Base-by-base conservation (phyloP, 2,888 invertebrate species). In the Falcaria lacertinaria region DNA sequence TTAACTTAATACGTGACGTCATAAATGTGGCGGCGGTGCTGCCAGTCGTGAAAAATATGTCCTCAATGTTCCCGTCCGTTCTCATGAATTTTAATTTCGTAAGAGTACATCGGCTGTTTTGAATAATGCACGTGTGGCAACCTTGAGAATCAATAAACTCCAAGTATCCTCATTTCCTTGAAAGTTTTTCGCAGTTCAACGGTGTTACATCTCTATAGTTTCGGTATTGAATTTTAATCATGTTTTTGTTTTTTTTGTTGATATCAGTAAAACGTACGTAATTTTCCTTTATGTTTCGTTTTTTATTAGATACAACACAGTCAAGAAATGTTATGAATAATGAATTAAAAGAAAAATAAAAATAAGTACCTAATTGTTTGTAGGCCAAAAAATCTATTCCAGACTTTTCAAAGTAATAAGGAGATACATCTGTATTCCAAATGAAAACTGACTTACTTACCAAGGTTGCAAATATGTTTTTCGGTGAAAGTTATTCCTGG, bases 11-110 rank as follows among this genome's bases (percentile, higher is more conserved):
- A 81, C 81, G 82, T 84, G 83, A 81, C 65, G 71, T 76, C 77
- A 78, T 82, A 80, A 80, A 72, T 61, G 64, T 57, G 64, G 63
- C 62, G 62, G 48, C 61, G 63, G 48, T 74, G 73, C 69, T 74
- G 66, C 72, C 69, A 64, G 48, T 50, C 57, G 52, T 58, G 63
- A 70, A 70, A 80, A 74, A 79, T 78, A 71, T 73, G 65, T 66
- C 59, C 57, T 63, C 60, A 52, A 48, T 64, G 62, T 64, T 60
- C 63, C 62, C 62, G 64, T 65, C 65, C 65, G 57, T 64, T 52
- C 74, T 82, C 81, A 79, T 85, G 85, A 84, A 85, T 85, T 80
- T 85, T 80, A 81, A 84, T 67, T 61, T 63, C 11, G 1, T 60
- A 65, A 59, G 61, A 59, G 62, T 59, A 55, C 50, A 45, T 45